Evolutionary conservation across 1,140 invertebrate species (phyloP).

Genomic region (Oedothorax gibbosus): DNA sequence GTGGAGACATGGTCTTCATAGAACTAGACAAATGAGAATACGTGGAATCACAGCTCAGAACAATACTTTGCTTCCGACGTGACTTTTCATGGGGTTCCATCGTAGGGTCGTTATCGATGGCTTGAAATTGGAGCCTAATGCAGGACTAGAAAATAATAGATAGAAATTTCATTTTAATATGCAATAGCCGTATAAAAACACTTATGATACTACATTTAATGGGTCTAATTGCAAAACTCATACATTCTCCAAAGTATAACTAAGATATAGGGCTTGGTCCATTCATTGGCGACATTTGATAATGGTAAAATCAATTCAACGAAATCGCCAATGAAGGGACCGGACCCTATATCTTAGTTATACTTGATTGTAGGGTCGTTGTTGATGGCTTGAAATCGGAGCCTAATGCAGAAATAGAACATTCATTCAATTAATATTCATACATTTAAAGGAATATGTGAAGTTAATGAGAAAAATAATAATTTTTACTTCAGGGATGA

Average conservation of each 20-base stretch:
- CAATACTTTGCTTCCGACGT: constrained; percentile 79
- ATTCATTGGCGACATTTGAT: no score
- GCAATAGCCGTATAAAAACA: no score
- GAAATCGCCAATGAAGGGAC: no score
- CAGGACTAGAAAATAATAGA: constrained; percentile 66
- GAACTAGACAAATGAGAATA: constrained; percentile 61
- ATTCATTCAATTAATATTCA: constrained; percentile 21
- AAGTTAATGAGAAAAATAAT: no score
- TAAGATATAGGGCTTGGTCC: no score
- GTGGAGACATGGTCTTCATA: constrained; percentile 69
- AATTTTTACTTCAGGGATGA: no score
- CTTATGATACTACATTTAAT: no score
- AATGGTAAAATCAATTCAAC: no score
- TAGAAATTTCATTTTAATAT: background rate
- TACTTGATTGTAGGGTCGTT: constrained; percentile 76
- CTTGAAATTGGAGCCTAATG: constrained; percentile 77
- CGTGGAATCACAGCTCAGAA: constrained; percentile 72
- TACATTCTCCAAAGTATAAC: no score
- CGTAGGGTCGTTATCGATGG: constrained; percentile 77
- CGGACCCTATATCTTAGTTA: constrained; percentile 72
- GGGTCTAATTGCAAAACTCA: no score
- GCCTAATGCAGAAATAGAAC: constrained; percentile 71
- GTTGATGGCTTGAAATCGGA: constrained; percentile 79
- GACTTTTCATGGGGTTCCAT: constrained; percentile 77
- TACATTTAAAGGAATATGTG: no score